Conservation (phyloP, 1,140 invertebrate genomes). For the Pissodes strobi region DNA sequence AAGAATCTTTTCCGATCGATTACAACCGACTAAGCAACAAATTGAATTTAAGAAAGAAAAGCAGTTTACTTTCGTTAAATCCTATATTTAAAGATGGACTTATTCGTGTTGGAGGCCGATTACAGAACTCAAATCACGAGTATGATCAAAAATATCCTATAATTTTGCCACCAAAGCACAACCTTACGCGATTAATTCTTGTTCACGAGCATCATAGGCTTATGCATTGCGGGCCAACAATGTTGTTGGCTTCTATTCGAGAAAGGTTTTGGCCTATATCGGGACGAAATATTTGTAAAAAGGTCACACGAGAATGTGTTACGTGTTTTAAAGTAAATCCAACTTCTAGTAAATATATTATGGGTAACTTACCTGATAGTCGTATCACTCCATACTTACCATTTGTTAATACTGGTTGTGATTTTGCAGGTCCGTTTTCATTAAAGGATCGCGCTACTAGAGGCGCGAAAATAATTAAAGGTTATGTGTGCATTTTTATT, state of each 20-base stretch:
- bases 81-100: slow-evolving; percentile 52
- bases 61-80: slow-evolving; percentile 16
- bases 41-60: slow-evolving; percentile 10
- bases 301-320: slow-evolving; percentile 32
- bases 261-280: slow-evolving; percentile 43
- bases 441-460: background rate
- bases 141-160: slow-evolving; percentile 51
- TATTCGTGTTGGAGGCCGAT: slow-evolving; percentile 54
- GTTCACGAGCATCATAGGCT: slow-evolving; percentile 25
- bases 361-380: slow-evolving; percentile 19
- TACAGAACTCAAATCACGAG: slow-evolving; percentile 43
- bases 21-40: slow-evolving; percentile 15
- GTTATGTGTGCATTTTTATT: slow-evolving; percentile 5
- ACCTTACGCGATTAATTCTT: slow-evolving; percentile 35
- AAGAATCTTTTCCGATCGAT: slow-evolving; percentile 22
- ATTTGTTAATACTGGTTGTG: background rate
- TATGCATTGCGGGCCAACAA: slow-evolving; percentile 45
- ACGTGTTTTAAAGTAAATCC: slow-evolving; percentile 32
- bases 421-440: too few species aligned
- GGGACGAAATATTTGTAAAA: slow-evolving; percentile 27
- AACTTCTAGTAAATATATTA: slow-evolving; percentile 14
- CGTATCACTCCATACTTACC: background rate
- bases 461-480: background rate
- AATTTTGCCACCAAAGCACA: slow-evolving; percentile 44
- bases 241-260: slow-evolving; percentile 31